Conservation (phyloP, 2,888 invertebrate species). For the Noctuana brunneofusca region DNA sequence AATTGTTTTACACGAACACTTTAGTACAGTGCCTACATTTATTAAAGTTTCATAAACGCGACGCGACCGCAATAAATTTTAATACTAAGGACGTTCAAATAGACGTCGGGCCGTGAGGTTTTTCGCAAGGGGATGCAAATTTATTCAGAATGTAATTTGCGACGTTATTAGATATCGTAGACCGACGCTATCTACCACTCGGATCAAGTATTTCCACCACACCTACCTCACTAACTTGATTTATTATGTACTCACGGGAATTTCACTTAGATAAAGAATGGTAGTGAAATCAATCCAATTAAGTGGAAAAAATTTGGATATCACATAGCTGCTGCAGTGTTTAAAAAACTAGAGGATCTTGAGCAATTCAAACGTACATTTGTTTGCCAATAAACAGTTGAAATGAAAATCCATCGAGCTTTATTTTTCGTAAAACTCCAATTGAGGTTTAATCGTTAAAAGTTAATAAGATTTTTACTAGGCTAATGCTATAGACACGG, state of each 20-base stretch:
- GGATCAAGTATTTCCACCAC: conserved; percentile 12
- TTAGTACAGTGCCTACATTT: not conserved
- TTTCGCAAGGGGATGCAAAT: conserved; percentile 29
- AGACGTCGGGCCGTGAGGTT: conserved; percentile 10
- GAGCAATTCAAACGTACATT: too few species aligned
- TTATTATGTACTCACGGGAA: not conserved
- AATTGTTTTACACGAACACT: not conserved
- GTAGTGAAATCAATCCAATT: not conserved
- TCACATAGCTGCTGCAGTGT: too few species aligned
- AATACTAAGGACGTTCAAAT: conserved; percentile 16
- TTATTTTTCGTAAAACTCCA: too few species aligned
- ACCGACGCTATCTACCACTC: conserved; percentile 11
- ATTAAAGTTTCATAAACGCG: conserved; percentile 21
- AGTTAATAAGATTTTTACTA: too few species aligned
- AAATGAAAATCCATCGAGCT: too few species aligned
- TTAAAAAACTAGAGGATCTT: too few species aligned
- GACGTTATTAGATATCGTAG: conserved; percentile 25
- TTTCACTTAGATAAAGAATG: not conserved
- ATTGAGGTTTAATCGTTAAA: too few species aligned
- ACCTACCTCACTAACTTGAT: not conserved
- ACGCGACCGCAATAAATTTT: conserved; percentile 18
- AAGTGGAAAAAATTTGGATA: too few species aligned
- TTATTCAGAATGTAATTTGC: conserved; percentile 33
- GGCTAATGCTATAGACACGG: too few species aligned
- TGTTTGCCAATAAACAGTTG: too few species aligned